A percentile compares a stretch with the other conserved stretches of the same genome.
Evolutionary conservation across 2,797 vertebrate species (phyloP).

Genomic region (Ibycter americanus): DNA sequence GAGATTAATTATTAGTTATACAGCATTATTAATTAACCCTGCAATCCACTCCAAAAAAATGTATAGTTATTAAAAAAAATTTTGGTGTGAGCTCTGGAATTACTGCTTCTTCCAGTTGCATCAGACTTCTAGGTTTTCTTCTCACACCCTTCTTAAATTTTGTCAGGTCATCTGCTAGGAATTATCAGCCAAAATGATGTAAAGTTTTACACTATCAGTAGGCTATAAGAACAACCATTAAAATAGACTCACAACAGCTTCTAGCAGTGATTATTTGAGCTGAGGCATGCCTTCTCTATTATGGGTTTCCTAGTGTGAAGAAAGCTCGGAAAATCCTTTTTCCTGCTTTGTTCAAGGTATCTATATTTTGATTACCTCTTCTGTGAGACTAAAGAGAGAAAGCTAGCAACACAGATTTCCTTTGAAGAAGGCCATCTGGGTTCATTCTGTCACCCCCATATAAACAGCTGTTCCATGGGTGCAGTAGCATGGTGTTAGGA

Average conservation of each 20-base stretch:
- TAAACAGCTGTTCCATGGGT: background rate
- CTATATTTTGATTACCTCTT: background rate
- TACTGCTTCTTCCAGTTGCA: background rate
- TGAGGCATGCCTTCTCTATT: background rate
- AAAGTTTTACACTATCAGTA: background rate
- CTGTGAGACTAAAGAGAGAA: background rate
- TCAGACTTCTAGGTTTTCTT: background rate
- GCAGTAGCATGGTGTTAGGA: background rate
- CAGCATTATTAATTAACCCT: constrained; percentile 13
- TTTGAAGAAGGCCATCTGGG: background rate
- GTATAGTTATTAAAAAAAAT: background rate
- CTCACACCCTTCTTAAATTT: background rate
- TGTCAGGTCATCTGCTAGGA: background rate
- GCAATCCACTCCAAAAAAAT: background rate
- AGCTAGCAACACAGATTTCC: background rate
- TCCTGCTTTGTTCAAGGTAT: background rate
- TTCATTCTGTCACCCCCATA: background rate
- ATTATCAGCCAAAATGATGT: background rate
- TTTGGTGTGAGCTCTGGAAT: background rate
- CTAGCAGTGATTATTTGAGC: background rate
- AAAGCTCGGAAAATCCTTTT: background rate
- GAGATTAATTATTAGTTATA: constrained; percentile 10
- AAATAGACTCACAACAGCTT: background rate
- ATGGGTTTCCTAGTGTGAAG: background rate
- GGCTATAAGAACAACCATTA: background rate